phyloP scores from a whole-genome alignment of 2,797 vertebrate genomes.

The Anguilla megastoma region DNA sequence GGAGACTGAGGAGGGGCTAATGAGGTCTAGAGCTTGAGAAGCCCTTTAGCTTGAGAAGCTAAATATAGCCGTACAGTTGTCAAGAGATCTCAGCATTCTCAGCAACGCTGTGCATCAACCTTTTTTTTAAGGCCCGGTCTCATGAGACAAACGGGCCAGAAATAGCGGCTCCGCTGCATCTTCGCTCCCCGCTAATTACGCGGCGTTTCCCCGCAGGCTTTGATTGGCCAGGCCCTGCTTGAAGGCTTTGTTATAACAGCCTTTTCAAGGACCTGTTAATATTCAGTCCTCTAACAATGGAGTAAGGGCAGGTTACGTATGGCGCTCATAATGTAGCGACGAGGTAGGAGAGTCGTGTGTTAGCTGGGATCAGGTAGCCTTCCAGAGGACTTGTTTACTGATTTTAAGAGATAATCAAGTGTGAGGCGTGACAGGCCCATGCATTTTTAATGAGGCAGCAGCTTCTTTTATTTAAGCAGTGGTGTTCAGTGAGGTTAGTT shows the following conservation, averaged over 20 bases:
- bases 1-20: background rate
- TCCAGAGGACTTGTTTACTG: background rate
- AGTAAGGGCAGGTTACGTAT: background rate
- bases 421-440: background rate
- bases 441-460: background rate
- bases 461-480: slow-evolving; percentile 5
- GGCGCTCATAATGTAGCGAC: background rate
- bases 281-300: background rate
- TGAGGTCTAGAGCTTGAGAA: background rate
- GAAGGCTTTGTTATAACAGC: background rate
- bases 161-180: slow-evolving; percentile 8
- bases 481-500: background rate
- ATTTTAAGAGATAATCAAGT: background rate
- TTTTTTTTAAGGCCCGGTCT: slow-evolving; percentile 8
- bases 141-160: slow-evolving; percentile 23
- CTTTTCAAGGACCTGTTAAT: background rate
- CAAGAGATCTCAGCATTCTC: slow-evolving; percentile 3
- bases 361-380: background rate
- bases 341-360: background rate
- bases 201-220: background rate
- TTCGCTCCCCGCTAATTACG: slow-evolving; percentile 26
- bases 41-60: background rate
- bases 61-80: slow-evolving; percentile 35
- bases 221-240: background rate
- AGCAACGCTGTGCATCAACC: background rate